A percentile compares a stretch with the other conserved stretches of the same genome.
These are phyloP conservation scores for Barypeithes pellucidus DNA, from an alignment of 2,888 invertebrate genomes.

Conservation along the genomic window DNA sequence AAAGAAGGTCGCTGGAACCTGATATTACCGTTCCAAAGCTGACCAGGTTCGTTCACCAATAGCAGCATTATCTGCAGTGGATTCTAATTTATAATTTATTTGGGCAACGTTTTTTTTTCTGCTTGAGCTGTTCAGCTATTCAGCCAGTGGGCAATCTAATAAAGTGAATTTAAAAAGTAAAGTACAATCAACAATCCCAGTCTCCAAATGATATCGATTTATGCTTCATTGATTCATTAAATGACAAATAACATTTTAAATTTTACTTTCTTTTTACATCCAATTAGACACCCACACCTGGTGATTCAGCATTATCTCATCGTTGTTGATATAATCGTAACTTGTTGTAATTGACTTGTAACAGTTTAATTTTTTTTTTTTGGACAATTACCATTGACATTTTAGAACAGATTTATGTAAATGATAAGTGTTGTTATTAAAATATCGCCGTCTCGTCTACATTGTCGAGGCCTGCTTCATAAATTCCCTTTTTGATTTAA, in stretches of 20 bases:
- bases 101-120: too few species aligned
- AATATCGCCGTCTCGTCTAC: too few species aligned
- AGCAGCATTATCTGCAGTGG: too few species aligned
- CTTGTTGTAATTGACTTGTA: neutral
- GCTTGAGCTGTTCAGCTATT: too few species aligned
- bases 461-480: too few species aligned
- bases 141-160: too few species aligned
- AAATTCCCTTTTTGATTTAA: too few species aligned
- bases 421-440: neutral
- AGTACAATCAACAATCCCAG: neutral
- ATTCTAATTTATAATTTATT: too few species aligned
- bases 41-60: too few species aligned
- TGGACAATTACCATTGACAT: neutral
- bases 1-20: too few species aligned
- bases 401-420: neutral
- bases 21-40: too few species aligned
- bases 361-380: neutral
- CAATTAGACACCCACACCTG: conserved; percentile 10
- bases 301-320: neutral
- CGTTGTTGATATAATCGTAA: neutral
- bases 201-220: neutral
- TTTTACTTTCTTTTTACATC: conserved; percentile 14
- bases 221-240: conserved; percentile 1
- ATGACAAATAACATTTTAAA: conserved; percentile 8
- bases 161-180: conserved; percentile 12